A percentile compares a stretch with the other conserved stretches of the same genome.
Conservation (phyloP, 2,113 vertebrate species). For the Cyprinodon tularosa region DNA sequence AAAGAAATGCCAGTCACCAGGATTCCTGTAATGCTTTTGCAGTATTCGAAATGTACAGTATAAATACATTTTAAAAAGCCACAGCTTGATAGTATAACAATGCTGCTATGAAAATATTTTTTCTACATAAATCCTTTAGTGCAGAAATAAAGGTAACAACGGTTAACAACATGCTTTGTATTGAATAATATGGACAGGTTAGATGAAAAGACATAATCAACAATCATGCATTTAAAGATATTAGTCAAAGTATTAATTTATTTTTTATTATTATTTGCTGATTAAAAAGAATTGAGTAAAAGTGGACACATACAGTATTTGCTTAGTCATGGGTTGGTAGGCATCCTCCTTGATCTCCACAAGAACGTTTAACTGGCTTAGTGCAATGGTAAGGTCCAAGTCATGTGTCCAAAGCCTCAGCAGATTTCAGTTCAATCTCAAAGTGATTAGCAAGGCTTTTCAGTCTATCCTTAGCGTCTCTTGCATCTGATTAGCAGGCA, state of each 20-base stretch:
- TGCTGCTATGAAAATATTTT: neutral
- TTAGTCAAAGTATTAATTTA: neutral
- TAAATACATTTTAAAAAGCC: neutral
- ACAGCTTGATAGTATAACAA: neutral
- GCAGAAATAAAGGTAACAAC: no score
- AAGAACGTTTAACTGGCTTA: conserved; percentile 65
- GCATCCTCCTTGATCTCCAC: conserved; percentile 31
- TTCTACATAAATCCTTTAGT: no score
- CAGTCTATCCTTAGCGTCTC: conserved; percentile 86
- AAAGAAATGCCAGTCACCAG: no score
- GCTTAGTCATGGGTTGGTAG: conserved; percentile 40
- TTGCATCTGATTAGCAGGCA: conserved; percentile 81
- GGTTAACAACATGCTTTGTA: no score
- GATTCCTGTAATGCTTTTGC: no score
- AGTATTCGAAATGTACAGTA: no score
- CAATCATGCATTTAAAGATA: neutral
- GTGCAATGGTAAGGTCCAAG: conserved; percentile 65
- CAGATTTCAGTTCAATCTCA: conserved; percentile 82
- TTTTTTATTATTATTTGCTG: neutral
- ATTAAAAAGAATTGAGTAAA: neutral
- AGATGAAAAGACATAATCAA: neutral
- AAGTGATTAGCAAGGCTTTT: conserved; percentile 87
- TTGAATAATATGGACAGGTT: neutral
- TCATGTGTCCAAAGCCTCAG: conserved; percentile 78
- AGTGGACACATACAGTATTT: neutral